Percentiles rank a stretch among this genome's conserved stretches.
Conservation (phyloP, 2,113 vertebrate species). For the Engystomops pustulosus region DNA sequence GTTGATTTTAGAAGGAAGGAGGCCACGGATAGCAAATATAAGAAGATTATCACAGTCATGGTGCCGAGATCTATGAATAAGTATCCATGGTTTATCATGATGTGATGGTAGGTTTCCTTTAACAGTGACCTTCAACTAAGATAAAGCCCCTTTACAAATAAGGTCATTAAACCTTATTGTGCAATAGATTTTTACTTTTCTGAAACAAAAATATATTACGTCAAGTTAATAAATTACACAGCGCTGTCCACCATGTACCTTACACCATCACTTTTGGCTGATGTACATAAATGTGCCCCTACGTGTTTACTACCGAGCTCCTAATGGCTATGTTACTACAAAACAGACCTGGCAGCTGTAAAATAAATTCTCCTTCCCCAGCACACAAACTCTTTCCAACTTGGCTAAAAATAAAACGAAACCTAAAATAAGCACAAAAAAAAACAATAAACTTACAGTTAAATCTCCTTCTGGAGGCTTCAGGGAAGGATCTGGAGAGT, state of each 20-base stretch:
- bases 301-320: not conserved
- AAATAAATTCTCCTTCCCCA: not conserved
- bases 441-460: constrained; percentile 28
- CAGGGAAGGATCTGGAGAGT: not conserved
- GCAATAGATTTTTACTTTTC: too few species aligned
- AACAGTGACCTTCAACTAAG: too few species aligned
- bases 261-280: not conserved
- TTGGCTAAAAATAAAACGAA: not conserved
- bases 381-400: not conserved
- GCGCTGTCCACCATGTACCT: not conserved
- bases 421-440: not conserved
- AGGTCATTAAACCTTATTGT: too few species aligned
- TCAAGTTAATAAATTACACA: too few species aligned
- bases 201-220: too few species aligned
- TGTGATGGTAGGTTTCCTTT: too few species aligned
- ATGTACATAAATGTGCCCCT: not conserved
- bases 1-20: too few species aligned
- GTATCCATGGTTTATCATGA: too few species aligned
- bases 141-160: not conserved
- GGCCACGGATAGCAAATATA: too few species aligned
- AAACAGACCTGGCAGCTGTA: not conserved
- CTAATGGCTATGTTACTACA: not conserved
- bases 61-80: too few species aligned
- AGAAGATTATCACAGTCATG: too few species aligned
- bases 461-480: not conserved